Evolutionary conservation across 2,888 invertebrate genomes (phyloP).

Genomic region (Dasysyrphus tricinctus): DNA sequence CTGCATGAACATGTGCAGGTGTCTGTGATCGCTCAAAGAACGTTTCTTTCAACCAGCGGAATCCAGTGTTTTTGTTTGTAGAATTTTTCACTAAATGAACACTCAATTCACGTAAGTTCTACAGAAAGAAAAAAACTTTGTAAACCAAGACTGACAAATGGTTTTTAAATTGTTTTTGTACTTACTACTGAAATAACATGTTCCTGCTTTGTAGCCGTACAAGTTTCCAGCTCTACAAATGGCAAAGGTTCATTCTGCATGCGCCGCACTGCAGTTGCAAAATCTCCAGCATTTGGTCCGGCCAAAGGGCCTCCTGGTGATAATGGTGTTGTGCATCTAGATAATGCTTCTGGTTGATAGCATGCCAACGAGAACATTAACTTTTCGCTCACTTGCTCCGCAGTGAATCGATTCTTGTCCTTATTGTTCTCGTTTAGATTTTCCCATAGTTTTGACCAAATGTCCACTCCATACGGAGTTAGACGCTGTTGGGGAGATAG

Average conservation of each 20-base stretch:
- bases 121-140: conserved; percentile 31
- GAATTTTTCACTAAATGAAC: conserved; percentile 91
- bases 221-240: conserved; percentile 92
- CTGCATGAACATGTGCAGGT: conserved; percentile 90
- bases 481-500: conserved; percentile 92
- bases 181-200: conserved; percentile 92
- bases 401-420: conserved; percentile 87
- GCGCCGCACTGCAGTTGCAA: conserved; percentile 82
- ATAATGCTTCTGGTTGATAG: conserved; percentile 93
- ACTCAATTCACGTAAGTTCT: conserved; percentile 93
- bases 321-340: conserved; percentile 92
- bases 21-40: conserved; percentile 85
- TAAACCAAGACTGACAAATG: neutral
- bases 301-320: conserved; percentile 88
- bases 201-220: conserved; percentile 94
- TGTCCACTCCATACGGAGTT: conserved; percentile 91
- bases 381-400: conserved; percentile 90
- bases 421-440: conserved; percentile 86
- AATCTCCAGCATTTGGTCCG: conserved; percentile 84
- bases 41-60: conserved; percentile 83
- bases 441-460: conserved; percentile 93
- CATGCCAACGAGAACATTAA: conserved; percentile 91
- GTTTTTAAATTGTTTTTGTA: conserved; percentile 72
- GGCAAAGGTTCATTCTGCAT: conserved; percentile 87
- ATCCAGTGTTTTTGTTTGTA: conserved; percentile 83